Evolutionary conservation across 2,113 vertebrate genomes (phyloP), one percentile per base, ranked within the genome.

Genomic region (Notiomystis cincta): DNA sequence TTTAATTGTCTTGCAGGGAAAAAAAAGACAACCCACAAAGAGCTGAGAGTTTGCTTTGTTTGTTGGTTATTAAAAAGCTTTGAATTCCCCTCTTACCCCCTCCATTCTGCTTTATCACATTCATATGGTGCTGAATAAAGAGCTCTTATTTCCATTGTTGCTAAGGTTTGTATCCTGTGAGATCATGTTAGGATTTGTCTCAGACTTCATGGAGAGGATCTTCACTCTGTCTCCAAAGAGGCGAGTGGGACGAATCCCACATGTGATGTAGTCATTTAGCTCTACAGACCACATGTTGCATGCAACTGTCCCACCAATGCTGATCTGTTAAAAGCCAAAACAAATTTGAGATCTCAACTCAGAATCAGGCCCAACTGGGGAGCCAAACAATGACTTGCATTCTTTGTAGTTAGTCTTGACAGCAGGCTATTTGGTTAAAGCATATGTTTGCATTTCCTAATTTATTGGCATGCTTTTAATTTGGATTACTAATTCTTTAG

Each of bases 371-470:
- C 82, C 79, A 90, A 53, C 40, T 48, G 51, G 86, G 79, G 40
- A 93, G 48, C 71, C 61, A 60, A 82, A 82, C 75, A 88, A 76
- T 57, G 25, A 70, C 53, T 90, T 61, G 33, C 45, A 19, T 92
- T 94, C 85, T 82, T 88, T 57, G 53, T 85, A 90, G 90, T 90
- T 80, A 72, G 33, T 53, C 66, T 90, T 80, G 88, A 92, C 66
- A 92, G 58, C n/a, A 48, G 85, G 48, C 78, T 82, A 44, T 82
- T 95, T 88, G 75, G n/a, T 87, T 82, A 76, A 90, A 92, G 53
- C 89, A 89, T 89, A 78, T 87, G 87, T 94, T 97, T 93, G 69
- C 77, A 62, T 95, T 96, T 97, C 69, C 84, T 93, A 87, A 95
- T 96, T 95, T 78, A 91, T 84, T 95, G 81, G 47, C 56, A 50